Conservation (phyloP, 2,113 vertebrate species). For the Turnix velox region DNA sequence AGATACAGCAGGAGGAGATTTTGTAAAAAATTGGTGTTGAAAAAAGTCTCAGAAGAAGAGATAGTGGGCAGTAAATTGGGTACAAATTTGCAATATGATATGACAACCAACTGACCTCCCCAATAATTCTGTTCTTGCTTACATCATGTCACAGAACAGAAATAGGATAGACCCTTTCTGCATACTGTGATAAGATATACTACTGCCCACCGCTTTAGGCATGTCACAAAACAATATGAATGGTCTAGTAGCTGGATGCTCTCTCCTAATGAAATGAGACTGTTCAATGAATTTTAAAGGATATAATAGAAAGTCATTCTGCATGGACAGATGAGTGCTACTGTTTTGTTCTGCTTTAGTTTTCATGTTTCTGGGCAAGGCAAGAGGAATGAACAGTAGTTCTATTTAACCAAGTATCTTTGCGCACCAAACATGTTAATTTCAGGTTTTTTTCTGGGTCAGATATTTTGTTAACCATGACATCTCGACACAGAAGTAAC, state of each 20-base stretch:
- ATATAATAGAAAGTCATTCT: constrained; percentile 4
- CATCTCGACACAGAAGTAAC: neutral
- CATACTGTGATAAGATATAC: neutral
- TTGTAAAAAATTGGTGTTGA: neutral
- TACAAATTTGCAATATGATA: neutral
- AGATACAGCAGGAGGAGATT: neutral
- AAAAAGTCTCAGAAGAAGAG: neutral
- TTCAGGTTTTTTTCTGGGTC: neutral
- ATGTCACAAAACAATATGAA: constrained; percentile 11
- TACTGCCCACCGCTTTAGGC: neutral
- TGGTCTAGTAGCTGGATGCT: constrained; percentile 17
- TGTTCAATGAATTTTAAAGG: constrained; percentile 33
- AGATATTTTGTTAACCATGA: neutral
- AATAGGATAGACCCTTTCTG: neutral
- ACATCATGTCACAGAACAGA: neutral
- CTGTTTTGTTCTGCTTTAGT: constrained; percentile 8
- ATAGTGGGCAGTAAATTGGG: neutral
- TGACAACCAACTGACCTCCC: neutral
- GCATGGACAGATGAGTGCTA: neutral
- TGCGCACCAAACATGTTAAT: constrained; percentile 5
- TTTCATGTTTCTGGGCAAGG: neutral
- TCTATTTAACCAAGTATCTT: constrained; percentile 20
- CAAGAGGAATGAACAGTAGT: neutral
- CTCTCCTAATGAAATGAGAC: constrained; percentile 5
- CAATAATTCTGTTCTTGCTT: neutral